These are phyloP conservation scores for Hyles lineata DNA, from an alignment of 2,888 invertebrate species.

Conservation along the genomic window DNA sequence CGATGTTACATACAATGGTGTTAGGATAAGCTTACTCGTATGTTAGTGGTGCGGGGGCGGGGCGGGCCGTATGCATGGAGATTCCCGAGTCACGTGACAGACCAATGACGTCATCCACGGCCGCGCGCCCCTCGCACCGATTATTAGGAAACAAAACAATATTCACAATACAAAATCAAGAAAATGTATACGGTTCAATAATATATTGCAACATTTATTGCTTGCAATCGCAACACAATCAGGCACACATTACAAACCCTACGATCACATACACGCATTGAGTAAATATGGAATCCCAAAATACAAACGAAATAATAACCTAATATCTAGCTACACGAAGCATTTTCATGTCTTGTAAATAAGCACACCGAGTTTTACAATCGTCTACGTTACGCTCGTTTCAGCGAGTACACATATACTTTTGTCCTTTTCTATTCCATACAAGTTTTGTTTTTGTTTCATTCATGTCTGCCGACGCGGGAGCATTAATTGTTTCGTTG, in stretches of 20 bases:
- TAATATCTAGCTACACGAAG: constrained; percentile 39
- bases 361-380: constrained; percentile 31
- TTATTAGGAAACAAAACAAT: constrained; percentile 59
- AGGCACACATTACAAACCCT: constrained; percentile 64
- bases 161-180: constrained; percentile 51
- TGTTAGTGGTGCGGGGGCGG: constrained; percentile 50
- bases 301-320: constrained; percentile 60
- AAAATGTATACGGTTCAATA: constrained; percentile 50
- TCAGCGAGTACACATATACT: constrained; percentile 12
- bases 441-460: neutral
- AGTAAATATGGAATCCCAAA: constrained; percentile 63
- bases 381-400: constrained; percentile 9
- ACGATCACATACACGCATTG: constrained; percentile 50
- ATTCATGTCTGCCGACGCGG: neutral
- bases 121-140: constrained; percentile 52
- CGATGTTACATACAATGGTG: constrained; percentile 83
- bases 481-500: constrained; percentile 25
- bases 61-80: constrained; percentile 46
- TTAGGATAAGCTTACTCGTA: constrained; percentile 67
- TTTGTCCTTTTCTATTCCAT: neutral
- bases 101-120: constrained; percentile 43
- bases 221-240: constrained; percentile 66
- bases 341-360: constrained; percentile 30
- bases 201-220: constrained; percentile 73
- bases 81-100: constrained; percentile 43